Base-by-base conservation (phyloP, 2,797 vertebrate species). In the Coilia nasus region DNA sequence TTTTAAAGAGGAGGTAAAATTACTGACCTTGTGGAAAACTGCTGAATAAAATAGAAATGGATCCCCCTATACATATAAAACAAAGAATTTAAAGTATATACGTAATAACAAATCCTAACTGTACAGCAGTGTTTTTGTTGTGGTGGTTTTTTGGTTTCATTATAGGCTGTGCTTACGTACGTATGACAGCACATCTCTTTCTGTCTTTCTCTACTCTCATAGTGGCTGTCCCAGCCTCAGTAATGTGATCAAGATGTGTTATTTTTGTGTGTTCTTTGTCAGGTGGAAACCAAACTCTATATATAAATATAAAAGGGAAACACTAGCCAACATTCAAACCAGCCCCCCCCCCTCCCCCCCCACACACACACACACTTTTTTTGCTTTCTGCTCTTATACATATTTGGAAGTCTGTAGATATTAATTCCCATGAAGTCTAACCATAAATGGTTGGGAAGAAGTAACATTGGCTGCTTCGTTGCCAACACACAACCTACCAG, bases 11-110 rank as follows among this genome's bases (percentile, higher is more conserved):
- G 87, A 88, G 82, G 87, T 86, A 92, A 91, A 92, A 85, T 84
- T 83, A 78, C 62, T 2, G 12, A 46, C 46, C 71, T 44, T 41
- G 41, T 12, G 9, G 50, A 44, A 23, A 85, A 85, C 56, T 31
- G 41, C 80, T 56, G 71, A 93, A 93, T 91, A 88, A 93, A 93
- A 94, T 91, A 88, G 89, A 94, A 94, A 94, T 93, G 93, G 93
- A 92, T 93, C 93, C 92, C 94, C 93, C 92, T 94, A 95, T 96
- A 95, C 95, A 95, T 96, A 95, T 95, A 95, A 95, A 94, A 96
- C 95, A 93, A 94, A 94, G 95, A 95, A 95, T 96, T 95, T 95
- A 95, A 96, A 94, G 95, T 95, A 96, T 96, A 96, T 96, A 95
- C 9, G 50, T 54, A 54, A 54, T 54, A 10, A 95, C 93, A 95